Evolutionary conservation across 2,888 invertebrate species (phyloP), one percentile per base, ranked within the genome.

Genomic region (Papilio gigon): DNA sequence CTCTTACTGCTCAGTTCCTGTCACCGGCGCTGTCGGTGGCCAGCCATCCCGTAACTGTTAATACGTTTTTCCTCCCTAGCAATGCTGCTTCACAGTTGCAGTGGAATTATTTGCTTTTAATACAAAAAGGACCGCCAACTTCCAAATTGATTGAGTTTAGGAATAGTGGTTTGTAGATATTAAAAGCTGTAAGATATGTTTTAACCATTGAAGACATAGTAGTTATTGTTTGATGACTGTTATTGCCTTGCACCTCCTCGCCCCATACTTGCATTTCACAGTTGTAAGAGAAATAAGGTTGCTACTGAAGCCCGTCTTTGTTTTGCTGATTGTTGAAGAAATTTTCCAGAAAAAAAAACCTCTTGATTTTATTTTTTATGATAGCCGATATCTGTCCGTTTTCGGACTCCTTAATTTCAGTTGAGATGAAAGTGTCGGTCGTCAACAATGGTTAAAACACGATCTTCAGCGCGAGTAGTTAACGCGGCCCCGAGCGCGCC

Each of bases 361-460:
- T 74, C 72, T 80, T 78, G 79, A 74, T 77, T 80, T 82, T 83
- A 76, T 84, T 86, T 75, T 81, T 84, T 83, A 83, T 84, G 80
- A 81, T 84, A 86, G 86, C 71, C 70, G 47, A 73, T 77, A 77
- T 84, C 85, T 81, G 90, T 90, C 90, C 88, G 80, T 85, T 89
- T 87, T 83, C 83, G 89, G 89, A 89, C 89, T 84, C 83, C 78
- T 91, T 84, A 84, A 88, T 92, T 92, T 92, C 92, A 92, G 92
- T 92, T 92, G 90, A 90, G 88, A 90, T 90, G 90, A 90, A 84
- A 89, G 86, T 89, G 86, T 90, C 80, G 85, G 84, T 86, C 84
- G 87, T 91, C 90, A 89, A 90, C 90, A 92, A 92, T 92, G 92
- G 92, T 92, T 92, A 92, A 92, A 92, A 92, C 92, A 92, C 89